Evolutionary conservation across 1,140 invertebrate genomes (phyloP), one percentile per base, ranked within the genome.

Genomic region (Lethrus apterus): DNA sequence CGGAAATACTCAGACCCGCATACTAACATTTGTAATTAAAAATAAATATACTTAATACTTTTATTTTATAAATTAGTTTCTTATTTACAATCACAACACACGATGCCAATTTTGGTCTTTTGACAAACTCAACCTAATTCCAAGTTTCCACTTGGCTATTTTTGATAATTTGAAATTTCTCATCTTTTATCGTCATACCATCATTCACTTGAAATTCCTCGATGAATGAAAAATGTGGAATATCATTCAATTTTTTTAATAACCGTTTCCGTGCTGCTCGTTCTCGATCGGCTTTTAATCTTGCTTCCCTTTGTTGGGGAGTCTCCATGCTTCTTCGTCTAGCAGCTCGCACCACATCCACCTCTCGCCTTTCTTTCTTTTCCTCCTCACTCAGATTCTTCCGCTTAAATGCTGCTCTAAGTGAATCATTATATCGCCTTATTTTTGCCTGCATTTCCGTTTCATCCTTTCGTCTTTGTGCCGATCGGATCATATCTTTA

Each of bases 201-300:
- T n/a, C n/a, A n/a, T n/a, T n/a, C n/a, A n/a, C n/a, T n/a, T n/a
- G n/a, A n/a, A n/a, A n/a, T n/a, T n/a, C n/a, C n/a, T n/a, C n/a
- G n/a, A n/a, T n/a, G n/a, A n/a, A n/a, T n/a, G n/a, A n/a, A n/a
- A n/a, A n/a, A n/a, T n/a, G n/a, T n/a, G n/a, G n/a, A n/a, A n/a
- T n/a, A n/a, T n/a, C n/a, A n/a, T n/a, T n/a, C n/a, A 14, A 17
- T 34, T 44, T 44, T n/a, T 29, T 32, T 2, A 44, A 13, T 44
- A 45, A 19, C 17, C 50, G 38, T 30, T 23, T 30, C 26, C 15
- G 26, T 4, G 15, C 31, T 1, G 38, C 31, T 24, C 50, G 31
- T 35, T 47, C 50, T 36, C 50, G 42, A 32, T 51, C 44, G 17
- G 31, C 46, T n/a, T 31, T 24, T 14, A 51, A 29, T 23, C 50